A percentile compares a stretch with the other conserved stretches of the same genome.
phyloP scores from a whole-genome alignment of 2,113 vertebrate genomes.

The Entomyzon cyanotis region DNA sequence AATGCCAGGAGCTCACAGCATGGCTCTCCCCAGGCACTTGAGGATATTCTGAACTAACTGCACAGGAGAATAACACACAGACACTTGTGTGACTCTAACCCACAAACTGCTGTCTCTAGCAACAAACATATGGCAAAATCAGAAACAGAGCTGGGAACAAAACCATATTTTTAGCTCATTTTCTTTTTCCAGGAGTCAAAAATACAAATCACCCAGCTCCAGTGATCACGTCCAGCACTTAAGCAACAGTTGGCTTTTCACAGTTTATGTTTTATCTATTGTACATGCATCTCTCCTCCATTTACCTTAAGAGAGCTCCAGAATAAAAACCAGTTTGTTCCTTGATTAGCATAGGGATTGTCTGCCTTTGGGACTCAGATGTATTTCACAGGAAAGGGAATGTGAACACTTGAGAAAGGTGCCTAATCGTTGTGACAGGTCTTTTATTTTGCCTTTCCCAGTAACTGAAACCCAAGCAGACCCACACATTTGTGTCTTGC shows the following conservation, averaged over 20 bases:
- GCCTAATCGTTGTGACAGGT: not conserved
- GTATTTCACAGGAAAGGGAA: not conserved
- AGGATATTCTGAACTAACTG: not conserved
- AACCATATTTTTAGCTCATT: not conserved
- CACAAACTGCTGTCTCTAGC: not conserved
- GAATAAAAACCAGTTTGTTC: not conserved
- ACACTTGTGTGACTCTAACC: not conserved
- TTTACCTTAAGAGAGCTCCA: not conserved
- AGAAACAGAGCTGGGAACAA: not conserved
- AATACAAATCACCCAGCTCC: not conserved
- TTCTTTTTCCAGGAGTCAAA: not conserved
- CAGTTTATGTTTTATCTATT: not conserved
- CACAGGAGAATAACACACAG: not conserved
- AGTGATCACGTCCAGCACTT: not conserved
- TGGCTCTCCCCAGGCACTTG: accelerated
- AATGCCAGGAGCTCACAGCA: accelerated
- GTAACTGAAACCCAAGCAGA: not conserved
- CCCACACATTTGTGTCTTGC: not conserved
- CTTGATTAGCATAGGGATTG: not conserved
- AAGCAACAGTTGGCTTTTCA: not conserved
- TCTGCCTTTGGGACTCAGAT: not conserved
- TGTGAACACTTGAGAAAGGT: not conserved
- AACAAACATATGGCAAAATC: not conserved
- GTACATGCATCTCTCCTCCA: not conserved
- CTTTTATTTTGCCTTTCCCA: not conserved